Percentiles rank a stretch among this genome's conserved stretches.
Conservation (phyloP, 2,888 invertebrate species). For the Nysson spinosus region DNA sequence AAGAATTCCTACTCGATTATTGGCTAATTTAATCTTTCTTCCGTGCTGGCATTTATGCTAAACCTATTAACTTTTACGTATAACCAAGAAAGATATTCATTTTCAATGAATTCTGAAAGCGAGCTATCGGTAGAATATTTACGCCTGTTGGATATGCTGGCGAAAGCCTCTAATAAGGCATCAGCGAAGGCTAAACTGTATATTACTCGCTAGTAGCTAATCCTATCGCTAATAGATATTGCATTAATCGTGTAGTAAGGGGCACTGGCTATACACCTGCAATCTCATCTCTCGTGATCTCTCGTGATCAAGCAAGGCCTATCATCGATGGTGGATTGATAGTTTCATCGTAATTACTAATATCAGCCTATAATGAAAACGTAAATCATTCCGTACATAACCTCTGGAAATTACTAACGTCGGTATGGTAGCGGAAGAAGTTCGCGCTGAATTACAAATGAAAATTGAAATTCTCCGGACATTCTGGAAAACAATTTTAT, state of each 20-base stretch:
- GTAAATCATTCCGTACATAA: constrained; percentile 17
- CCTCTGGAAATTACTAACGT: too few species aligned
- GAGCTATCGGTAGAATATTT: neutral
- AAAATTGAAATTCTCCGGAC: too few species aligned
- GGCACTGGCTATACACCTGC: constrained; percentile 9
- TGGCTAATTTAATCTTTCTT: too few species aligned
- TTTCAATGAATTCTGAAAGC: constrained; percentile 4
- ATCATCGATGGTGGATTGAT: constrained; percentile 34
- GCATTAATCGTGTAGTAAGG: constrained; percentile 44
- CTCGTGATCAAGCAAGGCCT: constrained; percentile 34
- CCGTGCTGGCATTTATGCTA: too few species aligned
- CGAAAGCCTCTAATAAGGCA: constrained; percentile 3
- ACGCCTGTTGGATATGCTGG: neutral
- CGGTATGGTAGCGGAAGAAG: too few species aligned
- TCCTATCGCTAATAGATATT: constrained; percentile 36
- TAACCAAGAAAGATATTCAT: too few species aligned
- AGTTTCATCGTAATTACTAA: constrained; percentile 30
- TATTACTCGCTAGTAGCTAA: constrained; percentile 32
- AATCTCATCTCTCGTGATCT: constrained; percentile 27
- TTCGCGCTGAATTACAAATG: too few species aligned
- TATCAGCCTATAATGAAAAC: constrained; percentile 7
- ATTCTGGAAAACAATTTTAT: too few species aligned
- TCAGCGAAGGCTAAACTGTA: constrained; percentile 28
- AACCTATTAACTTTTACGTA: too few species aligned
- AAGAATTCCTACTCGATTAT: too few species aligned